Evolutionary conservation across 30 jellyfish, hydroid and myxozoan species (phyloP).

Genomic region (Hydra vulgaris): DNA sequence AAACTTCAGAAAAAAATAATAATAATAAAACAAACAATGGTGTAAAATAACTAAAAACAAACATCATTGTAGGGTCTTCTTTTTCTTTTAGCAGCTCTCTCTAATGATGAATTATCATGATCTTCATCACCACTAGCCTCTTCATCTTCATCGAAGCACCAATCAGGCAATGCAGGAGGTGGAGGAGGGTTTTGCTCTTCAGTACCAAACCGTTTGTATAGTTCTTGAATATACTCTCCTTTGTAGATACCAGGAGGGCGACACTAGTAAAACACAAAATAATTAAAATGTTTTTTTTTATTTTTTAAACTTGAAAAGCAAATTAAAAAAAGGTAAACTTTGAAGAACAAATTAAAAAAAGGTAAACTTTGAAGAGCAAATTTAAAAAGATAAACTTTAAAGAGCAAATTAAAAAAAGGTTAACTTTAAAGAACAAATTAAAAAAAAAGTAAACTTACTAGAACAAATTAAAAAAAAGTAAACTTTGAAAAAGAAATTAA

Average conservation of each 20-base stretch:
- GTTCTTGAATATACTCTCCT: slow-evolving; percentile 41
- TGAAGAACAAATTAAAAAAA: too few species aligned
- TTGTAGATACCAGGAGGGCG: slow-evolving; percentile 98
- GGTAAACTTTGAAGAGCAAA: too few species aligned
- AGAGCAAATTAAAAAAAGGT: too few species aligned
- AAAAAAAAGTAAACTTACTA: too few species aligned
- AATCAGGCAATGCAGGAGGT: slow-evolving; percentile 80
- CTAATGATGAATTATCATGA: slow-evolving; percentile 8
- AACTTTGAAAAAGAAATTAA: background rate
- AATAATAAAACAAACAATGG: background rate
- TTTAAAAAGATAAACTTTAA: too few species aligned
- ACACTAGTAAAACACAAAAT: slow-evolving; percentile 23
- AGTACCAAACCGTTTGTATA: slow-evolving; percentile 59
- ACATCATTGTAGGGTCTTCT: slow-evolving; percentile 31
- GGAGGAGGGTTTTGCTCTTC: slow-evolving; percentile 63
- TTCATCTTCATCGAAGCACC: slow-evolving; percentile 88
- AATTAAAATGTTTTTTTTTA: background rate
- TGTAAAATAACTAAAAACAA: background rate
- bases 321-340: too few species aligned
- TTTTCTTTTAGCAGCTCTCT: slow-evolving; percentile 38
- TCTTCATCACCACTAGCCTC: slow-evolving; percentile 53
- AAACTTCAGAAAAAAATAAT: too few species aligned
- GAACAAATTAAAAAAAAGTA: too few species aligned
- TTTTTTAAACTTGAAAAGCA: background rate
- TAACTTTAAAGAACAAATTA: too few species aligned